Evolutionary conservation across 2,113 vertebrate species (phyloP).

Genomic region (Myiagra hebetior): DNA sequence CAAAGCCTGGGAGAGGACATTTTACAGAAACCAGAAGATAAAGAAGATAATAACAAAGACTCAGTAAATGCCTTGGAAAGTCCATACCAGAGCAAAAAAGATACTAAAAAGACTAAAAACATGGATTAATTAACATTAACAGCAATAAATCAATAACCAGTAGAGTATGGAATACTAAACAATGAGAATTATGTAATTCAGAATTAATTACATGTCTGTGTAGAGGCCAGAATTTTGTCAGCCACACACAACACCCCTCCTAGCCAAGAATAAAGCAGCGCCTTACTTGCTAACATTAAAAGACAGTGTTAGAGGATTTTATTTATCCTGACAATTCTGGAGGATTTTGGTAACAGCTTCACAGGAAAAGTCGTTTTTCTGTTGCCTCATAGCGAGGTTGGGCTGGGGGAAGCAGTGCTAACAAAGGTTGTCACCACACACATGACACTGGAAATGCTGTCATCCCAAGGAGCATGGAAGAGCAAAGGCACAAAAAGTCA

Average conservation of each 20-base stretch:
- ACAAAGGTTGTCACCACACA: not conserved
- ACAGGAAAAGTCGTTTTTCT: not conserved
- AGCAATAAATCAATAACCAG: not conserved
- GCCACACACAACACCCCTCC: not conserved
- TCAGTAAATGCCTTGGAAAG: not conserved
- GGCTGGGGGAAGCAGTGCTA: not conserved
- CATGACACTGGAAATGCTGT: not conserved
- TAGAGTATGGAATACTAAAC: not conserved
- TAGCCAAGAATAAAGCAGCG: not conserved
- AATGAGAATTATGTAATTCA: not conserved
- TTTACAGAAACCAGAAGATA: not conserved
- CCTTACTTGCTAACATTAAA: not conserved
- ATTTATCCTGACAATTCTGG: not conserved
- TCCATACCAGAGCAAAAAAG: not conserved
- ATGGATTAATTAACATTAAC: not conserved
- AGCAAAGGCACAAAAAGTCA: not conserved
- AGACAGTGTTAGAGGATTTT: not conserved
- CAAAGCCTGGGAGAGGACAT: not conserved
- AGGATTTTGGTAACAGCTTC: not conserved
- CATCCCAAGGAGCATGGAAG: not conserved
- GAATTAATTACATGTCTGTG: not conserved
- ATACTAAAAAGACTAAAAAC: not conserved
- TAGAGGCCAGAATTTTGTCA: not conserved
- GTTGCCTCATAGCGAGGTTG: not conserved
- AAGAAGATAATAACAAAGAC: not conserved